A percentile compares a stretch with the other conserved stretches of the same genome.
Evolutionary conservation across 2,888 invertebrate species (phyloP).

Genomic region (Erebia aethiops): DNA sequence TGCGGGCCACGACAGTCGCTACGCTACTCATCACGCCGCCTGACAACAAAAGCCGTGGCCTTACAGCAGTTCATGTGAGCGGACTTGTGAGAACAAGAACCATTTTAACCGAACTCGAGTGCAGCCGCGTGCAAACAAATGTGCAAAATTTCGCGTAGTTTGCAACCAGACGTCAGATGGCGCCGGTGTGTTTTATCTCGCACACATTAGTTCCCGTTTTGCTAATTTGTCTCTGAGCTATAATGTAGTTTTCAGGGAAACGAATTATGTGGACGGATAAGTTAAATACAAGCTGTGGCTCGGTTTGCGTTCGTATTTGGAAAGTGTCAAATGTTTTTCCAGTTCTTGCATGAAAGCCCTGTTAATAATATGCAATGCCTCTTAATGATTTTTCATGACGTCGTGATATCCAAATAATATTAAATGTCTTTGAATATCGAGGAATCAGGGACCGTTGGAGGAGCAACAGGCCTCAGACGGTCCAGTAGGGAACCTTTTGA

Average conservation of each 20-base stretch:
- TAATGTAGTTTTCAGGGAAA: neutral
- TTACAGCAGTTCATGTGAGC: neutral
- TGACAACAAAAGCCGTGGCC: neutral
- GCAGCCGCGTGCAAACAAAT: constrained; percentile 4
- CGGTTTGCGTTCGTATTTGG: neutral
- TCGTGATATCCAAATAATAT: too few species aligned
- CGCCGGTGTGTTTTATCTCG: neutral
- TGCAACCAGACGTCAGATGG: neutral
- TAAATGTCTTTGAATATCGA: too few species aligned
- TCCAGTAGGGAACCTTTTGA: too few species aligned
- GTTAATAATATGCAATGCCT: too few species aligned
- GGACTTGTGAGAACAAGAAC: neutral
- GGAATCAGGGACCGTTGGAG: too few species aligned
- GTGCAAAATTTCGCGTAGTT: neutral
- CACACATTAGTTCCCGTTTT: neutral
- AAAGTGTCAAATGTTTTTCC: neutral
- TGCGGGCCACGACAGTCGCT: too few species aligned
- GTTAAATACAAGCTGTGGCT: neutral
- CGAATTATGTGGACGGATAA: neutral
- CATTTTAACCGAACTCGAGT: constrained; percentile 2
- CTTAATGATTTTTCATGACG: too few species aligned
- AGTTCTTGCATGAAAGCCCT: too few species aligned
- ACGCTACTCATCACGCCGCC: neutral
- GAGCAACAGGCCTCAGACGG: too few species aligned
- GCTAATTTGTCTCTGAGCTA: neutral